phyloP scores from a whole-genome alignment of 2,888 invertebrate genomes.

The Drosophila cognata region DNA sequence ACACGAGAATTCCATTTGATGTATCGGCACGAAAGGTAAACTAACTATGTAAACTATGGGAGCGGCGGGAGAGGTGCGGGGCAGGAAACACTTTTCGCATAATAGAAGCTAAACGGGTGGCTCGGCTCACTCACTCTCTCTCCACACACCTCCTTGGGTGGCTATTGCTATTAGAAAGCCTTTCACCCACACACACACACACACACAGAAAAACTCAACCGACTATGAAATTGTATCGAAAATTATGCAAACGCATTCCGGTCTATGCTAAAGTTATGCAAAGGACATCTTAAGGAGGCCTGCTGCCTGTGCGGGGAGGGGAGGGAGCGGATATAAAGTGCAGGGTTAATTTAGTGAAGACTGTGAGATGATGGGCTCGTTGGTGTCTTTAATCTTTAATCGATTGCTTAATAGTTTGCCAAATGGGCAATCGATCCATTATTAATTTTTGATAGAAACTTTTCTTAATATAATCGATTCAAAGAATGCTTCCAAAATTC shows the following conservation, averaged over 20 bases:
- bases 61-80: not conserved
- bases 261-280: slow-evolving; percentile 79
- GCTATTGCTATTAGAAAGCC: slow-evolving; percentile 63
- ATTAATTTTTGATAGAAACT: not conserved
- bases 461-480: not conserved
- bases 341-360: slow-evolving; percentile 23
- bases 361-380: not conserved
- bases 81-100: slow-evolving; percentile 59
- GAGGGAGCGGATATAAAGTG: not conserved
- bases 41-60: slow-evolving; percentile 77
- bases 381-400: slow-evolving; percentile 21
- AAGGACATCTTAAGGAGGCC: slow-evolving; percentile 53
- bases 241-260: slow-evolving; percentile 70
- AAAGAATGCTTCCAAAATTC: not conserved
- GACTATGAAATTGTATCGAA: slow-evolving; percentile 85
- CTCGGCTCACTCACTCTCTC: slow-evolving; percentile 1
- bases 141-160: slow-evolving; percentile 20
- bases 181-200: slow-evolving; percentile 56
- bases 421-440: not conserved
- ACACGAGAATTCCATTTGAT: slow-evolving; percentile 82
- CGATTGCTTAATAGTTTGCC: slow-evolving; percentile 22
- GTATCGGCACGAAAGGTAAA: slow-evolving; percentile 48
- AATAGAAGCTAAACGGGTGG: slow-evolving; percentile 32
- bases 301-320: not conserved
- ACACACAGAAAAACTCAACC: slow-evolving; percentile 62